These are phyloP conservation scores for Acromyrmex heyeri DNA, from an alignment of 1,140 invertebrate genomes.

Conservation along the genomic window DNA sequence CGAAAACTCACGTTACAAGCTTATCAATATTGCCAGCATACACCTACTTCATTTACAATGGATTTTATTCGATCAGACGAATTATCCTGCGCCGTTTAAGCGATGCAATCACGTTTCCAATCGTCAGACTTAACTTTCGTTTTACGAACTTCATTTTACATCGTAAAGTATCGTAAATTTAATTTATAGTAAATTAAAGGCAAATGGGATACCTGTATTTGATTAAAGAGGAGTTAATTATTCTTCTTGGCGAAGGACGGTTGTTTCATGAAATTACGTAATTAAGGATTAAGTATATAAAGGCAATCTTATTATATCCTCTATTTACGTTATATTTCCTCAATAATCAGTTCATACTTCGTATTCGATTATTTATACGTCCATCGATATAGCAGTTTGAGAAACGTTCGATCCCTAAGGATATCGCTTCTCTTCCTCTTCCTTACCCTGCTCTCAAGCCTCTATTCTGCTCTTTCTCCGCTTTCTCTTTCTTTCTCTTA, in stretches of 20 bases:
- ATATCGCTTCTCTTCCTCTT: conserved; percentile 63
- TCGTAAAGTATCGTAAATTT: not conserved
- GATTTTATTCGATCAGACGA: conserved; percentile 2
- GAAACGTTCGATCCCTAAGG: conserved; percentile 69
- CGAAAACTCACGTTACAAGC: not conserved
- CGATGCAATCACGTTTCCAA: conserved; percentile 7
- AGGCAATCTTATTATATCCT: not conserved
- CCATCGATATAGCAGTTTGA: conserved; percentile 54
- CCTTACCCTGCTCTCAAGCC: not conserved
- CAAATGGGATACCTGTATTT: not conserved
- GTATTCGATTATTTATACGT: conserved; percentile 48
- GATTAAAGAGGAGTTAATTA: conserved; percentile 30
- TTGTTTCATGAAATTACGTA: not conserved
- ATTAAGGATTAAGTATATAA: conserved; percentile 5
- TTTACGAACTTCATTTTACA: conserved; percentile 24
- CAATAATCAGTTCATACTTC: not conserved
- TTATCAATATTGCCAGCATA: conserved; percentile 21
- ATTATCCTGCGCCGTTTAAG: not conserved
- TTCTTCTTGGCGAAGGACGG: not conserved
- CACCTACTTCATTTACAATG: not conserved
- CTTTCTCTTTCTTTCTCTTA: conserved; percentile 57
- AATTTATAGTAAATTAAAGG: conserved; percentile 15
- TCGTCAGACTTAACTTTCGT: not conserved
- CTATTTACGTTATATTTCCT: not conserved
- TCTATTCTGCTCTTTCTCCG: conserved; percentile 20